Evolutionary conservation across 2,113 vertebrate species (phyloP), one percentile per base, ranked within the genome.

Genomic region (Neofelis nebulosa): DNA sequence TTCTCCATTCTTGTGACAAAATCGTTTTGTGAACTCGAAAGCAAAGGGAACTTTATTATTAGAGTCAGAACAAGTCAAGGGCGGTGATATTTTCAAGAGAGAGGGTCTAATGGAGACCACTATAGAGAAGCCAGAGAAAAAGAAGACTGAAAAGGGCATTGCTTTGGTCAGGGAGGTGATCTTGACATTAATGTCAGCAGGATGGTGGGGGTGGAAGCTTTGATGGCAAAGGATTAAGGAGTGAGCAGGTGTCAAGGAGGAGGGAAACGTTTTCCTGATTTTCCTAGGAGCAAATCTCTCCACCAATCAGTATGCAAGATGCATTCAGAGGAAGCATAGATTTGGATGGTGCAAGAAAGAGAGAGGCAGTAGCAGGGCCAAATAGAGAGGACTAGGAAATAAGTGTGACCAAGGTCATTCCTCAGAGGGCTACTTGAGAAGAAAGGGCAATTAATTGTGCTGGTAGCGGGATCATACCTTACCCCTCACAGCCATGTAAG

Each of bases 391-490:
- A 45, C 11, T 11, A 16, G 73, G n/a, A 36, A 57, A 73, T 83
- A 88, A 52, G 27, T 57, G 33, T 10, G 19, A 41, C 18, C 68
- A 89, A 96, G 94, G 97, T 92, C 96, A 61, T 61, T 82, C 73
- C n/a, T 92, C 38, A 21, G 61, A 50, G 38, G 91, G 96, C 68
- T 89, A 97, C 91, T 97, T 90, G 95, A 98, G 96, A 96, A 97
- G 93, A 96, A 91, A 97, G 86, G 91, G 73, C 94, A 96, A 92
- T 95, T 92, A 97, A 93, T 25, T 95, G 95, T 96, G 89, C 92
- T 76, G 69, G 83, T 93, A 33, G 85, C 15, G 1, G 66, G 68
- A 76, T 96, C 82, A 89, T 36, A 69, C 18, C 79, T 97, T 27
- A 76, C 41, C 12, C 31, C 9, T 93, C 69, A 66, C 82, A 10